Base-by-base conservation (phyloP, 2,888 invertebrate species). In the Athetis lepigone region DNA sequence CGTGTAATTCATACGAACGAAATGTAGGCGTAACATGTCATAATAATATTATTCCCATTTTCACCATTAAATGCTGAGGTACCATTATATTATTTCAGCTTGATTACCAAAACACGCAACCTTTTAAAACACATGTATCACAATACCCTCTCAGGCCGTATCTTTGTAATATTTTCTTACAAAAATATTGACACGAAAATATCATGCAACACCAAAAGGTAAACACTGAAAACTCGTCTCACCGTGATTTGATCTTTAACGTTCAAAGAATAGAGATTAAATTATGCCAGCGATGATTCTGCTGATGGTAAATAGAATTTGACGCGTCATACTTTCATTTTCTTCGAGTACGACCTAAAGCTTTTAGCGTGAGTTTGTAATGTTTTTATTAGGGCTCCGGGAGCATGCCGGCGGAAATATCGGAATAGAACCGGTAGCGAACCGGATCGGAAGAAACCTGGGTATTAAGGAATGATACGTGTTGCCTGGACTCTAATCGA, bases 341-440 rank as follows among this genome's bases (percentile, higher is more conserved):
- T 80, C 63, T 56, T 42, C 43, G 59, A 80, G 60, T 70, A 73
- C 73, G 65, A 70, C 62, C 70, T 76, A 67, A 81, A 76, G 74
- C 81, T 79, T 76, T 79, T 74, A 81, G 77, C 59, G 60, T 57
- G 60, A 66, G 72, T 29, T 59, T 54, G 77, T 74, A 65, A 81
- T 81, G 77, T 67, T 79, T 76, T 79, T 81, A 81, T 74, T 81
- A 71, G 59, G 29, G 58, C 62, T 47, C 23, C 36, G 47, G 63
- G 46, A 56, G 67, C 43, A 45, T 64, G 42, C 40, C 58, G 25
- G 50, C 25, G 27, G 46, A 62, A 59, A 57, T 70, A 66, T 59
- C 45, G 65, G 43, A 61, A 68, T 47, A 7, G 43, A 52, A 62
- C 42, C 47, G 37, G 27, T 40, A 47, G 7, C 50, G 37, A 60